Evolutionary conservation across 1,140 invertebrate species (phyloP).

Genomic region (Agrilus planipennis): DNA sequence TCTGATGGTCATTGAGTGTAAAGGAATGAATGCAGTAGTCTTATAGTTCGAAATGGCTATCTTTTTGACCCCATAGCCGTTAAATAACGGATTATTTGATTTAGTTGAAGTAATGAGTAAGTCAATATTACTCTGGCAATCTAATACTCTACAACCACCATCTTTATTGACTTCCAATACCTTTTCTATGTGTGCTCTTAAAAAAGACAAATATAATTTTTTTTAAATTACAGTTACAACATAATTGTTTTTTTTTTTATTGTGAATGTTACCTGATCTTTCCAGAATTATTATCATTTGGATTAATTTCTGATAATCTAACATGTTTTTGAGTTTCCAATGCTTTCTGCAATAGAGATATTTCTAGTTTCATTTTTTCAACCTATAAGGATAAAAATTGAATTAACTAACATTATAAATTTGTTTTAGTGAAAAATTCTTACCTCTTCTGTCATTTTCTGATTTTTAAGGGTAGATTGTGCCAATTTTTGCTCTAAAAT

Average conservation of each 20-base stretch:
- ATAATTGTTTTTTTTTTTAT: conserved; percentile 2
- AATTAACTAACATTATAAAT: too few species aligned
- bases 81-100: conserved; percentile 54
- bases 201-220: conserved; percentile 34
- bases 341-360: conserved; percentile 30
- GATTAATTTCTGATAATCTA: conserved; percentile 10
- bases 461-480: too few species aligned
- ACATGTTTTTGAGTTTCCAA: conserved; percentile 29
- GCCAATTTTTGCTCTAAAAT: too few species aligned
- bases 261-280: too few species aligned
- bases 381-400: too few species aligned
- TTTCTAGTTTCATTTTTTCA: too few species aligned
- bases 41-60: conserved; percentile 52
- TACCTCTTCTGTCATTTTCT: too few species aligned
- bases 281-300: conserved; percentile 9
- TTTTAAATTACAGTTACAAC: too few species aligned
- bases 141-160: conserved; percentile 65
- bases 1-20: conserved; percentile 61
- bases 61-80: conserved; percentile 67
- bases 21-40: conserved; percentile 42
- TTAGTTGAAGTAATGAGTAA: conserved; percentile 57
- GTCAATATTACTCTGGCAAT: conserved; percentile 47
- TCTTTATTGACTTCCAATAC: conserved; percentile 52
- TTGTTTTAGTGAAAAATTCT: too few species aligned
- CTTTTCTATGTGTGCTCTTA: conserved; percentile 48